Evolutionary conservation across 2,888 invertebrate genomes (phyloP), one percentile per base, ranked within the genome.

Genomic region (Synergus umbraculus): DNA sequence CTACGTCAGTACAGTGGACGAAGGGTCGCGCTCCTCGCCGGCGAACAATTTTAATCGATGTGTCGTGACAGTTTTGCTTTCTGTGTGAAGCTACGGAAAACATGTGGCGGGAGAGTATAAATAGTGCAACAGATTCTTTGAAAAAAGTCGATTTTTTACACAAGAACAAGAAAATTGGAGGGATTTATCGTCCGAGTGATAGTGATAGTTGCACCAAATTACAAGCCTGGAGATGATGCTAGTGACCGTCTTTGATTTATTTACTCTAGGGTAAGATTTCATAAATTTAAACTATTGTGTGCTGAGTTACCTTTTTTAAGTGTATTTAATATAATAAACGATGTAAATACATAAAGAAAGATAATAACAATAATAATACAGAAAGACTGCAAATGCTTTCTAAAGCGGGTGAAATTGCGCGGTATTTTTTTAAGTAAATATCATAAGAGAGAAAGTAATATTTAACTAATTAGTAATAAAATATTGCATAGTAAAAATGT

Each of bases 1-100:
- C 76, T 80, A 80, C 84, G 76, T 81, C 79, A 76, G 69, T 79
- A 78, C 79, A 65, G 82, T 79, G 84, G 76, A 80, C 78, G 79
- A 81, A 81, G 83, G 78, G 67, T 60, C 79, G 78, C 78, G 76
- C 63, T 83, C 66, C 78, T 83, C 77, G 67, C 82, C 81, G 83
- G 80, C 79, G 69, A 78, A 84, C 78, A 76, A n/a, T 58, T 67
- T 54, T 60, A 49, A 79, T 67, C 64, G 64, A 65, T 76, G 64
- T 49, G 18, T 78, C 67, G 29, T 80, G 77, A 81, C 83, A 64
- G 83, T 85, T 78, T 64, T 64, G 63, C 58, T 63, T 69, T 43
- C 37, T 73, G 73, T 73, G 73, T 73, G 54, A 73, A 54, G 73
- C 73, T 66, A 18, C 60, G 22, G 54, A 63, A 79, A 81, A 81